These are phyloP conservation scores for Gyrodactylus bullatarudis DNA, from an alignment of 1,140 invertebrate species.

Conservation along the genomic window DNA sequence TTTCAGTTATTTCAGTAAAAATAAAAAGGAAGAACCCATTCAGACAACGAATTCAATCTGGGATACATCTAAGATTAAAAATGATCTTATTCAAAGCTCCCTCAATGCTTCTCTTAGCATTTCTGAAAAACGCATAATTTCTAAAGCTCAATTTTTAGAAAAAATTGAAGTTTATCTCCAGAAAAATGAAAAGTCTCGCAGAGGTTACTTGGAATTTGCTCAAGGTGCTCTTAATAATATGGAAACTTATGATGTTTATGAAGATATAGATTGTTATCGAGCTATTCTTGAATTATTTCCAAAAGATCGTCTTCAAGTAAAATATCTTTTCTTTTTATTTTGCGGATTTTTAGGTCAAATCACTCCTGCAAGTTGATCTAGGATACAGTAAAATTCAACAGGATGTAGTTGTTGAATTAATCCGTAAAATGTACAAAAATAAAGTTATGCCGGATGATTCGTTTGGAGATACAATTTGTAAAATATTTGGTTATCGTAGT, in stretches of 20 bases:
- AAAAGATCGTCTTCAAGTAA: not conserved
- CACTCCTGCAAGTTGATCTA: not conserved
- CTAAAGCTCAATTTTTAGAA: not conserved
- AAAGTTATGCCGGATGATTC: not conserved
- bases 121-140: not conserved
- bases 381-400: not conserved
- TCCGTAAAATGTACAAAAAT: not conserved
- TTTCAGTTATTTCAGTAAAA: not conserved
- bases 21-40: not conserved
- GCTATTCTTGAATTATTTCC: not conserved
- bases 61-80: not conserved
- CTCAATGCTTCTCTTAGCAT: not conserved
- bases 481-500: not conserved
- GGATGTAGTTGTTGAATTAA: not conserved
- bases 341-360: no score
- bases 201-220: not conserved
- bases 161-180: not conserved
- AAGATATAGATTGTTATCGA: not conserved
- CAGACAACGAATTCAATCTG: not conserved
- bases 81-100: not conserved
- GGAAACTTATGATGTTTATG: not conserved
- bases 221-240: not conserved
- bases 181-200: not conserved
- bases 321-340: no score
- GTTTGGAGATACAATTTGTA: not conserved